These are phyloP conservation scores for Neria commutata DNA, from an alignment of 2,888 invertebrate species.

Conservation along the genomic window DNA sequence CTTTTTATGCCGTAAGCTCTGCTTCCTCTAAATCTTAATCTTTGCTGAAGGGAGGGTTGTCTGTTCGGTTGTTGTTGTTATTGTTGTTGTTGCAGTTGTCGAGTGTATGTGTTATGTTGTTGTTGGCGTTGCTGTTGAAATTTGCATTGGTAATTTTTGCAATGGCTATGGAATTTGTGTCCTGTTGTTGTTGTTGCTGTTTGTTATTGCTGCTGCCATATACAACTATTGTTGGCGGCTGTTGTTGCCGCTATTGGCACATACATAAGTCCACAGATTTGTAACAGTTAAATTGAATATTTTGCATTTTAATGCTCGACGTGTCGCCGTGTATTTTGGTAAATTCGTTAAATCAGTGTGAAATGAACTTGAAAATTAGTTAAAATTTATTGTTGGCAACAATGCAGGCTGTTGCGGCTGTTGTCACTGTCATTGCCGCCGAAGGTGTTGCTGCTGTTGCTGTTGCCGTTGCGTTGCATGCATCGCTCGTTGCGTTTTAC, in stretches of 20 bases:
- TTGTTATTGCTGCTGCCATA: constrained; percentile 12
- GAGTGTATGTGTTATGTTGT: too few species aligned
- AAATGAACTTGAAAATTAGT: constrained; percentile 33
- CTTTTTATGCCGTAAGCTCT: background rate
- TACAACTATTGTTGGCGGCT: too few species aligned
- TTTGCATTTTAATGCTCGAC: background rate
- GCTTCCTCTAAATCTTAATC: constrained; percentile 16
- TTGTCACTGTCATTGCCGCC: too few species aligned
- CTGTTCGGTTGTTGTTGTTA: background rate
- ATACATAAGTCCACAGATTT: too few species aligned
- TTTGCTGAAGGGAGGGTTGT: background rate
- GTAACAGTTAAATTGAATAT: constrained; percentile 1
- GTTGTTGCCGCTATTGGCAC: constrained; percentile 6
- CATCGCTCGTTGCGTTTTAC: background rate
- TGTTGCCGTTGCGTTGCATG: background rate
- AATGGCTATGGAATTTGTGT: background rate
- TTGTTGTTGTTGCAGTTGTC: background rate
- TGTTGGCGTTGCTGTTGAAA: constrained; percentile 6
- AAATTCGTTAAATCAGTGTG: constrained; percentile 25
- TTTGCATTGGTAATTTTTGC: constrained; percentile 15
- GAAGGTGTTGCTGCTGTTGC: too few species aligned
- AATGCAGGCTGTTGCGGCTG: too few species aligned
- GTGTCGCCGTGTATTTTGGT: background rate
- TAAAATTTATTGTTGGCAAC: background rate
- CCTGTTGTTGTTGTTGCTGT: constrained; percentile 21